These are phyloP conservation scores for Meloidogyne chitwoodi DNA, from an alignment of 1,140 invertebrate genomes.

Conservation along the genomic window DNA sequence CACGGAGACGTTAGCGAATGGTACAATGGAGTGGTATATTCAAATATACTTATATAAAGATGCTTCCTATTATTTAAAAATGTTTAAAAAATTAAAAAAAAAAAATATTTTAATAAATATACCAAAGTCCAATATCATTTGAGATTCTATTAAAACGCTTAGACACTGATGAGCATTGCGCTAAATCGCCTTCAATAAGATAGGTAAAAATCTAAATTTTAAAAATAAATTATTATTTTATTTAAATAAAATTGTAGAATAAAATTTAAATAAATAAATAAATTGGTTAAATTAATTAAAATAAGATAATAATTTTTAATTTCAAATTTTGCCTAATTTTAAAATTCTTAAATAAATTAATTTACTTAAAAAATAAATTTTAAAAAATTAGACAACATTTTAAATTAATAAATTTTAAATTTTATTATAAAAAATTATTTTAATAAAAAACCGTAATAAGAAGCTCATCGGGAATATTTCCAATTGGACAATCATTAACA, in stretches of 20 bases:
- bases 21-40: conserved; percentile 89
- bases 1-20: conserved; percentile 73
- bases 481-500: conserved; percentile 29
- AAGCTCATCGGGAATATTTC: conserved; percentile 50
- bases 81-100: conserved; percentile 12
- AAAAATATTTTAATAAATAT: conserved; percentile 17
- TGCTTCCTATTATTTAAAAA: conserved; percentile 73
- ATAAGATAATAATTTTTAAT: too few species aligned
- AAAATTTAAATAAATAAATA: not conserved
- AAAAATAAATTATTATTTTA: not conserved
- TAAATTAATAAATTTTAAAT: not conserved
- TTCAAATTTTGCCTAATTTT: too few species aligned
- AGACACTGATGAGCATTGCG: conserved; percentile 37
- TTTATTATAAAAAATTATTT: not conserved
- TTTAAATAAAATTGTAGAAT: too few species aligned
- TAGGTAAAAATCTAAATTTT: conserved; percentile 51
- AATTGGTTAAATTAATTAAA: too few species aligned
- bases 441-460: conserved; percentile 43
- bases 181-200: conserved; percentile 50
- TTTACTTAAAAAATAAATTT: too few species aligned
- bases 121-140: conserved; percentile 53
- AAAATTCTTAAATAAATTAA: too few species aligned
- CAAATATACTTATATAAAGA: conserved; percentile 88
- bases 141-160: conserved; percentile 49
- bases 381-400: too few species aligned